phyloP scores from a whole-genome alignment of 2,797 vertebrate genomes.

The Diglossa cyanea region DNA sequence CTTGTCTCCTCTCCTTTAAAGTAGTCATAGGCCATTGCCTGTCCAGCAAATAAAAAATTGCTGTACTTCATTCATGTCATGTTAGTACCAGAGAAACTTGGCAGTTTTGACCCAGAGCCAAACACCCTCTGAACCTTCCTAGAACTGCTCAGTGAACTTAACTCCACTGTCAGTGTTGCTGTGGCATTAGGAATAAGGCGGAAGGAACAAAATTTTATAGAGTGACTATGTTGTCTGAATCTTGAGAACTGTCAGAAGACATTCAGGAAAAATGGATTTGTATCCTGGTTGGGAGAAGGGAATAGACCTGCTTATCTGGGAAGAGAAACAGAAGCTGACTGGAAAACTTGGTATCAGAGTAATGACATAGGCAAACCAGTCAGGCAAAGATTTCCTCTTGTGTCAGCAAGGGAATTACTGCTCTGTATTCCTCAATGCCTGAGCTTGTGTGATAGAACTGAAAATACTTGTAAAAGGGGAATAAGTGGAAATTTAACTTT shows the following conservation, averaged over 20 bases:
- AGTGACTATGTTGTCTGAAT: background rate
- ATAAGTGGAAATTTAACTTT: background rate
- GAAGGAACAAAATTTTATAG: background rate
- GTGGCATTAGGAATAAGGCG: background rate
- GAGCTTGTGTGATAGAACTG: background rate
- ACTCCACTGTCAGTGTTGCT: background rate
- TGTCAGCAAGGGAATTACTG: background rate
- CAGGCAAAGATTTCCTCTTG: background rate
- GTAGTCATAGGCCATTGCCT: background rate
- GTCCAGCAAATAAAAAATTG: slow-evolving; percentile 27
- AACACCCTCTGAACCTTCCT: background rate
- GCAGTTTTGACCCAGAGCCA: background rate
- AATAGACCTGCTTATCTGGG: background rate
- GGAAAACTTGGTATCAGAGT: background rate
- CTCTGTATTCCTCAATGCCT: background rate
- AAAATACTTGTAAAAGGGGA: background rate
- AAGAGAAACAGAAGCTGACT: background rate
- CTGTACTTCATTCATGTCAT: background rate
- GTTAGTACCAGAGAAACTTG: background rate
- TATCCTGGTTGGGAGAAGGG: background rate
- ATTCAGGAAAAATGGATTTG: background rate
- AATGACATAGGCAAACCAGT: background rate
- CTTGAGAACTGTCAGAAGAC: background rate
- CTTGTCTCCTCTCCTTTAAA: background rate
- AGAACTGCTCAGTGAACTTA: background rate